These are phyloP conservation scores for Amblyjoppa proteus DNA, from an alignment of 2,888 invertebrate species.

Conservation along the genomic window DNA sequence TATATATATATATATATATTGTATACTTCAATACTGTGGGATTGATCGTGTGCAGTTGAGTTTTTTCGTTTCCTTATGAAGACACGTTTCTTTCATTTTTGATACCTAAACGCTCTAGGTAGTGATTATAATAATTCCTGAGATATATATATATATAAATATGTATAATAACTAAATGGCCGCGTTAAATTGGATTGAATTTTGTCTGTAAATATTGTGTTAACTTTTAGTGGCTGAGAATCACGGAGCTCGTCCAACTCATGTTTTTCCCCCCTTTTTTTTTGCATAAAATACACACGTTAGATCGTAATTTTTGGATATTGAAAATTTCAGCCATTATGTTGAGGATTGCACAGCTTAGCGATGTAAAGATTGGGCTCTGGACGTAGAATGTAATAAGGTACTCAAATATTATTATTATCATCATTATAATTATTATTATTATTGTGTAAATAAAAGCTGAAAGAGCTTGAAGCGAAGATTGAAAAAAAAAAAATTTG, in stretches of 20 bases:
- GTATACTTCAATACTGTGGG: constrained; percentile 8
- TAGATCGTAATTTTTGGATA: constrained; percentile 7
- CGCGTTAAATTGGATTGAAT: constrained; percentile 24
- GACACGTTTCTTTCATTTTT: neutral
- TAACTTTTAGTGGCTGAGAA: constrained; percentile 21
- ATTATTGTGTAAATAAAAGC: constrained; percentile 56
- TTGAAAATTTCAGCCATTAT: constrained; percentile 1
- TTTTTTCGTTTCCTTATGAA: neutral
- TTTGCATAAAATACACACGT: neutral
- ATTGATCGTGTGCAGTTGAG: constrained; percentile 3
- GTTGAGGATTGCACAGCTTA: constrained; percentile 19
- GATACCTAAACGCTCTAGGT: constrained; percentile 53
- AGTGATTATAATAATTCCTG: neutral
- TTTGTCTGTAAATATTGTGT: constrained; percentile 48
- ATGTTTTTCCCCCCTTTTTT: neutral
- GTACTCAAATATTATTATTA: constrained; percentile 18
- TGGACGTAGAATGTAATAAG: constrained; percentile 33
- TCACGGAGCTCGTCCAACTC: constrained; percentile 8
- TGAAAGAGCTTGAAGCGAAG: constrained; percentile 37
- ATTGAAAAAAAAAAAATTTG: constrained; percentile 17
- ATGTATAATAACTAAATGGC: constrained; percentile 18
- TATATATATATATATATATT: neutral
- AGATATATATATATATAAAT: constrained; percentile 12
- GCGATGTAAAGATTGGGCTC: constrained; percentile 41
- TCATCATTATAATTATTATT: neutral